Base-by-base conservation (phyloP, 1,140 invertebrate species). In the Drosophila tristis region DNA sequence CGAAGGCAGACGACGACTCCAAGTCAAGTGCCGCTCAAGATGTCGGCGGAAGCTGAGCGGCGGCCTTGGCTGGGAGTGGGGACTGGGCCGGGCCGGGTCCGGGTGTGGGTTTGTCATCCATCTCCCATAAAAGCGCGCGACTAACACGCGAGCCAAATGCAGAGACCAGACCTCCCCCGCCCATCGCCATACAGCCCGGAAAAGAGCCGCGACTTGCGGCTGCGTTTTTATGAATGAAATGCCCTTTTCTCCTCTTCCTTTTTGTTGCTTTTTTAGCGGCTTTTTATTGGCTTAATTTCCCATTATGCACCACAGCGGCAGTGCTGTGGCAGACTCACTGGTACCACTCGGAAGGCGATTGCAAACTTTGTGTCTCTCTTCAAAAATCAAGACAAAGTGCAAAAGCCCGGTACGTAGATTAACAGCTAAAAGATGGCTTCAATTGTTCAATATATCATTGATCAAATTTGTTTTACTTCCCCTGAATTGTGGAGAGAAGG, bases 161-260 rank as follows among this genome's bases (percentile, higher is more conserved):
- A 20, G 35, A 39, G 35, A 13, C 11, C 11, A 29, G 35, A 39
- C 35, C 54, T 43, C 39, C 45, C 23, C 54, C 39, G 4, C 23
- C 63, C 25, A 15, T 43, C 25, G 7, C 50, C 42, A 43, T 29
- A 31, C 50, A 25, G 15, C 48, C 26, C 56, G 16, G 9, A 48
- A 56, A 47, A 53, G 26, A 47, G 44, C 65, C 51, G 26, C 42
- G 58, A 45, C 66, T 68, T 78, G 59, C 53, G 66, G 48, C 53
- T 63, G 74, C 63, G 53, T 70, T 89, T 79, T 84, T 84, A 89
- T 89, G 84, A 87, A 87, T 87, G 82, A 89, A 67, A 48, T 50
- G 15, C 29, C 35, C 26, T 35, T 47, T 50, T 23, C 56, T 44
- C 39, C 56, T 26, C n/a, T 42, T 54, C 39, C 31, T 45, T 68